Conservation (phyloP, 1,140 invertebrate genomes). For the Euborellia annulipes region DNA sequence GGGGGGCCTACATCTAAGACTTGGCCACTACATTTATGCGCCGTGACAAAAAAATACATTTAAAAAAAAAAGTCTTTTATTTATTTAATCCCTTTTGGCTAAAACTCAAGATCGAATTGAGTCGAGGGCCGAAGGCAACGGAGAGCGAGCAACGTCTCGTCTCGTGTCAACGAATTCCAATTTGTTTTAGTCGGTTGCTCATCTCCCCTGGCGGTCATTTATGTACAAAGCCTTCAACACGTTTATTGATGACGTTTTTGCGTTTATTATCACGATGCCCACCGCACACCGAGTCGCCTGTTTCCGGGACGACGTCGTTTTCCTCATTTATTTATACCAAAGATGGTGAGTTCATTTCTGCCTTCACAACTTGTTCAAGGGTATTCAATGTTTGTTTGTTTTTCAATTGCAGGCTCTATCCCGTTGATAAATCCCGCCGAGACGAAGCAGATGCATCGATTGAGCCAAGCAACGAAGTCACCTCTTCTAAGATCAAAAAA, state of each 20-base stretch:
- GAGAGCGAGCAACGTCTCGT: too few relatives aligned
- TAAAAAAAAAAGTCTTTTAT: too few relatives aligned
- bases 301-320: constrained; percentile 93
- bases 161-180: too few relatives aligned
- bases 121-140: too few relatives aligned
- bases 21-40: too few relatives aligned
- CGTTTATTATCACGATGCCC: constrained; percentile 98
- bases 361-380: constrained; percentile 5
- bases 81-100: too few relatives aligned
- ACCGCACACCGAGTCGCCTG: constrained; percentile 91
- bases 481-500: too few relatives aligned
- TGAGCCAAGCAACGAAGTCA: too few relatives aligned
- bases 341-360: constrained; percentile 58
- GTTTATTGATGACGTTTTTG: constrained; percentile 98
- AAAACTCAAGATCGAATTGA: too few relatives aligned
- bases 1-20: too few relatives aligned
- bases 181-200: constrained; percentile 65
- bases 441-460: constrained; percentile 38
- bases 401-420: constrained; percentile 62
- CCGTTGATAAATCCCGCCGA: constrained; percentile 73
- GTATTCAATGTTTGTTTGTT: constrained; percentile 7
- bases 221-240: constrained; percentile 99
- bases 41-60: too few relatives aligned
- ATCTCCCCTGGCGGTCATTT: constrained; percentile 92
- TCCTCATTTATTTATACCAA: constrained; percentile 94